Evolutionary conservation across 2,888 invertebrate species (phyloP).

Genomic region (Artemia sinica): DNA sequence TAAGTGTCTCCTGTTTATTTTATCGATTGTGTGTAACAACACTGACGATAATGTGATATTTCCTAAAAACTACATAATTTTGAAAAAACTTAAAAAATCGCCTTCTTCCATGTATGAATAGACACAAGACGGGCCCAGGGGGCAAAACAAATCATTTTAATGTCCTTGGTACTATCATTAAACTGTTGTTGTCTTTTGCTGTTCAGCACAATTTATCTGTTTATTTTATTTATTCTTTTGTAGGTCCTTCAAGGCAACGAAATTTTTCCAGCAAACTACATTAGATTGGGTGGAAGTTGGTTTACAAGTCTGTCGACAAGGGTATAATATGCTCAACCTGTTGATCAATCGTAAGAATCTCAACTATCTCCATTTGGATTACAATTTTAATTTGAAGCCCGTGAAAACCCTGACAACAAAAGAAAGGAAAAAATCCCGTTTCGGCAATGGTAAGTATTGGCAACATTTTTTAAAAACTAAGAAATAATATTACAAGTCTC

Average conservation of each 20-base stretch:
- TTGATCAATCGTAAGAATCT: constrained; percentile 97
- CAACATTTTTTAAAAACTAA: not conserved
- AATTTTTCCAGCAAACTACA: constrained; percentile 98
- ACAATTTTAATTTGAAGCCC: constrained; percentile 98
- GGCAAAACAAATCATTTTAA: not conserved
- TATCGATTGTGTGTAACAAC: no score
- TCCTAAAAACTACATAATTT: no score
- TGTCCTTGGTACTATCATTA: no score
- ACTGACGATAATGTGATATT: no score
- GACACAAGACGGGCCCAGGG: no score
- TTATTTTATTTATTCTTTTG: constrained; percentile 55
- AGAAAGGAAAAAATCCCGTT: constrained; percentile 93
- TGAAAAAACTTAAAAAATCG: no score
- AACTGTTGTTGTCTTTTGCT: no score
- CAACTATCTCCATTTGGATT: constrained; percentile 97
- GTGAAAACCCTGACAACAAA: constrained; percentile 98
- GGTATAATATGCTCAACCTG: constrained; percentile 98
- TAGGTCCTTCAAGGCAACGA: constrained; percentile 97
- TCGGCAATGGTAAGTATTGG: constrained; percentile 60
- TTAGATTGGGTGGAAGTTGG: constrained; percentile 99
- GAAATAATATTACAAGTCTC: no score
- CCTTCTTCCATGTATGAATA: constrained; percentile 11
- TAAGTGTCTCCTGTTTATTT: no score
- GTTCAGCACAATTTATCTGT: not conserved
- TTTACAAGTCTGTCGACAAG: constrained; percentile 87